Base-by-base conservation (phyloP, 2,113 vertebrate genomes). In the Heterocephalus glaber region DNA sequence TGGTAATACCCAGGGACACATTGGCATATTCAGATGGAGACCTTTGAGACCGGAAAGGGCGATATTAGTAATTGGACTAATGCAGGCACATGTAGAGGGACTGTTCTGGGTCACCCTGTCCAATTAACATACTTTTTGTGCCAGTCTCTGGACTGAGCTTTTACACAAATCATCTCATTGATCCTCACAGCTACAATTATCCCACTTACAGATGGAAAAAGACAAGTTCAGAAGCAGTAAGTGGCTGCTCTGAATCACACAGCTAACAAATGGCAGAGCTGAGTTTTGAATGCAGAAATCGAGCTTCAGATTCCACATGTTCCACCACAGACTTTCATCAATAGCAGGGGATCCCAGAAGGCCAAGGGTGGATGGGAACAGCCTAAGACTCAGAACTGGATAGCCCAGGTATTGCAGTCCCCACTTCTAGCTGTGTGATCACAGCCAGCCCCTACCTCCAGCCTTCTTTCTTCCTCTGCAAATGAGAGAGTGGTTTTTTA, bases 281-380 rank as follows among this genome's bases (percentile, higher is more conserved):
- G 79, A 44, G 47, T 88, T 95, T 89, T 82, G 85, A 96, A 82
- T 44, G 26, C 60, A 66, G 90, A 26, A 86, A 65, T 10, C 33
- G 13, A 60, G n/a, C 47, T 52, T 33, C 33, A 60, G 52, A 76
- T 12, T 35, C 72, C 38, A 28, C 13, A 11, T 14, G 11, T 28
- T 44, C 49, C 70, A 60, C 41, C 1, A 22, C 11, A 12, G 63
- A 56, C n/a, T 20, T 74, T 85, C 20, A 33, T 26, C 68, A 35
- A 19, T 12, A 26, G 28, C 24, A 3, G 49, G 12, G 56, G 19
- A 68, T 84, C 44, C 74, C 56, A 93, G 52, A 35, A 81, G 66
- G 30, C 44, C 58, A 3, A n/a, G 22, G 13, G 41, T 9, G 24
- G 58, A 86, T 22, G 19, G 13, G 33, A 20, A 17, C 10, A 8